Evolutionary conservation across 2,888 invertebrate genomes (phyloP).

Genomic region (Fissipunctia ypsillon): DNA sequence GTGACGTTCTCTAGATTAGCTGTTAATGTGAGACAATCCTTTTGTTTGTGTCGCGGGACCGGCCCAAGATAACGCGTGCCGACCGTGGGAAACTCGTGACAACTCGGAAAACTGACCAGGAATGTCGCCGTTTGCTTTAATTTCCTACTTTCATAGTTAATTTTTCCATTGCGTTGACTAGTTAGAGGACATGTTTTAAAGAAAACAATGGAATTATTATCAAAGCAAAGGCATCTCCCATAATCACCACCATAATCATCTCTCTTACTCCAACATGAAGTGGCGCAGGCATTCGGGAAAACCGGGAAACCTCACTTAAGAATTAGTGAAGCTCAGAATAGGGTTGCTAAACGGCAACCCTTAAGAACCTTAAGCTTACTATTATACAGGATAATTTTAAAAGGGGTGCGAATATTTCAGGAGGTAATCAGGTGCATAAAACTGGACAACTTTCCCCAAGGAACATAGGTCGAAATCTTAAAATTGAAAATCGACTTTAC

Average conservation of each 20-base stretch:
- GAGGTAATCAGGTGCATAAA: too few relatives aligned
- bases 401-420: too few relatives aligned
- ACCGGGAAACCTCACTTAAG: not conserved
- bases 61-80: slow-evolving; percentile 65
- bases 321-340: not conserved
- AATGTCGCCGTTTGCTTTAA: slow-evolving; percentile 18
- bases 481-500: too few relatives aligned
- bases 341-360: too few relatives aligned
- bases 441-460: too few relatives aligned
- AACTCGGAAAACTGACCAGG: slow-evolving; percentile 51
- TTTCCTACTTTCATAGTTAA: slow-evolving; percentile 30
- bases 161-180: not conserved
- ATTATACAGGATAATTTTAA: too few relatives aligned
- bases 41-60: slow-evolving; percentile 69
- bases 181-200: not conserved
- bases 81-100: slow-evolving; percentile 68
- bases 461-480: too few relatives aligned
- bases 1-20: slow-evolving; percentile 64
- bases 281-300: not conserved
- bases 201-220: not conserved
- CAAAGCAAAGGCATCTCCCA: not conserved
- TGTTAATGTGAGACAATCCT: slow-evolving; percentile 67
- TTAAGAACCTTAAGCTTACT: not conserved
- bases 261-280: not conserved
- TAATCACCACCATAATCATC: not conserved